phyloP scores from a whole-genome alignment of 2,113 vertebrate species.

The Dendropsophus ebraccatus region DNA sequence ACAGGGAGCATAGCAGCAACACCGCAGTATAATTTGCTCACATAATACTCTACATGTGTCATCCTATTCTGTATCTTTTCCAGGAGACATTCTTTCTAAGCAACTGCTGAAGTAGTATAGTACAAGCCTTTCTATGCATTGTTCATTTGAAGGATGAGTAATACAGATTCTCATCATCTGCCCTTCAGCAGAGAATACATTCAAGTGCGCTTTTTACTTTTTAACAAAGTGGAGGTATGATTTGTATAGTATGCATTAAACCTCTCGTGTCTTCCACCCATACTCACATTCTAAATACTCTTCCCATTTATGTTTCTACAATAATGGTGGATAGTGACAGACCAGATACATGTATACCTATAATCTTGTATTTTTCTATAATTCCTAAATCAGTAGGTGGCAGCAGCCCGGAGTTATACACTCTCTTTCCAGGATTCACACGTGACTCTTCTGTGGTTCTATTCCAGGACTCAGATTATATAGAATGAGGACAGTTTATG shows the following conservation, averaged over 20 bases:
- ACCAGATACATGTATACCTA: no score
- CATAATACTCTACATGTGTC: background rate
- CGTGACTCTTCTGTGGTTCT: background rate
- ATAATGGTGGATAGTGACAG: background rate
- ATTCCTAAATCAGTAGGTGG: background rate
- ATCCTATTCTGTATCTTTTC: background rate
- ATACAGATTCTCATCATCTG: background rate
- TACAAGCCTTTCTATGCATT: background rate
- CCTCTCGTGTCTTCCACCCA: background rate
- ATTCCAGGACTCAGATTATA: no score
- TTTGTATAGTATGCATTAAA: conserved; percentile 11
- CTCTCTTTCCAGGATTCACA: background rate
- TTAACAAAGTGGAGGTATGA: background rate
- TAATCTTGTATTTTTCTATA: background rate
- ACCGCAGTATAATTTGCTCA: background rate
- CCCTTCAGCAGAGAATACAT: background rate
- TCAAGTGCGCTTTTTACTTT: background rate
- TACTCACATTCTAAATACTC: background rate
- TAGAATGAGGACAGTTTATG: no score
- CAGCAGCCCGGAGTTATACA: background rate
- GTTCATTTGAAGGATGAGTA: conserved; percentile 3
- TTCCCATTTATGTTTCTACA: background rate
- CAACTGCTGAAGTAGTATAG: background rate
- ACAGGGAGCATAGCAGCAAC: background rate
- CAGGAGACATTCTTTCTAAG: background rate